phyloP scores from a whole-genome alignment of 2,113 vertebrate genomes.

The Pterocles gutturalis region DNA sequence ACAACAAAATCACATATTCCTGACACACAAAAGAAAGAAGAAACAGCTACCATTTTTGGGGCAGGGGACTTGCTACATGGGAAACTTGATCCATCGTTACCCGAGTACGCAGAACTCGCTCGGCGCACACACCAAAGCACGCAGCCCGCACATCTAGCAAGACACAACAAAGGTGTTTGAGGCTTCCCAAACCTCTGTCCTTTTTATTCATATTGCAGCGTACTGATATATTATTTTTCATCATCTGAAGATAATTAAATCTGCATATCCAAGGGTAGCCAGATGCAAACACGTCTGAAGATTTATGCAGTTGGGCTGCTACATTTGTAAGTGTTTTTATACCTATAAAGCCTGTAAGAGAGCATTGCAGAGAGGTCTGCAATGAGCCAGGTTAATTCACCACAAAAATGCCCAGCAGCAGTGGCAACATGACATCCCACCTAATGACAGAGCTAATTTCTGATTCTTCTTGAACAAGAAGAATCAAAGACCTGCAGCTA shows the following conservation, averaged over 20 bases:
- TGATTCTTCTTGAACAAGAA: background rate
- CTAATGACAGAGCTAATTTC: background rate
- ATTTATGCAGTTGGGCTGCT: slow-evolving; percentile 25
- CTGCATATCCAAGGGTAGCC: slow-evolving; percentile 35
- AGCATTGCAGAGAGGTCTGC: background rate
- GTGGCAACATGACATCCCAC: background rate
- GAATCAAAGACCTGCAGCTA: background rate
- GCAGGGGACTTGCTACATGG: background rate
- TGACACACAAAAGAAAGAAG: slow-evolving; percentile 73
- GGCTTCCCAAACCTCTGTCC: background rate
- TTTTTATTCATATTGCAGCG: background rate
- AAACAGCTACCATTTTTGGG: slow-evolving; percentile 51
- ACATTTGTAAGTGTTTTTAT: background rate
- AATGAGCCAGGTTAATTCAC: background rate
- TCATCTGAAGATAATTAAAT: slow-evolving; percentile 56
- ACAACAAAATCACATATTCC: slow-evolving; percentile 80
- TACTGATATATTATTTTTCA: slow-evolving; percentile 45
- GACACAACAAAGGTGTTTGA: background rate
- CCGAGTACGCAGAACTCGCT: background rate
- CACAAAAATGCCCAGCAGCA: slow-evolving; percentile 6
- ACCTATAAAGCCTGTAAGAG: background rate
- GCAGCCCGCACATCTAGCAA: background rate
- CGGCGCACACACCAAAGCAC: accelerated
- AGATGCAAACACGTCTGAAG: slow-evolving; percentile 7
- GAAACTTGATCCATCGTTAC: background rate